Evolutionary conservation across 2,888 invertebrate genomes (phyloP).

Genomic region (Itoplectis maculator): DNA sequence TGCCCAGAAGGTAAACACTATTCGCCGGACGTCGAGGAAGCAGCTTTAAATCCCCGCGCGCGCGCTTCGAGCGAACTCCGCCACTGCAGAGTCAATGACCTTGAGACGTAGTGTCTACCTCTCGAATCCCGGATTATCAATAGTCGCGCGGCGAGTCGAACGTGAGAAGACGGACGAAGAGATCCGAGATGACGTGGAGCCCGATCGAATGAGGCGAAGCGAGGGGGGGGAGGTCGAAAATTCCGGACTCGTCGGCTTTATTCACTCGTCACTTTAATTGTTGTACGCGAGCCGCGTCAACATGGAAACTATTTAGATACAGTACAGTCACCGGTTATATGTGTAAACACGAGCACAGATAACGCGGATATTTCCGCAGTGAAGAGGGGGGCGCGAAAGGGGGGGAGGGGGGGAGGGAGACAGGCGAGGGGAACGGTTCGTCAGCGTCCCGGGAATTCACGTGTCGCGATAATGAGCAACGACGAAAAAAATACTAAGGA

Average conservation of each 20-base stretch:
- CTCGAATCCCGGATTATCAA: no score
- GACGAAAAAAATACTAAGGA: not conserved
- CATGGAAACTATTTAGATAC: not conserved
- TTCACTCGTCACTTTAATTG: not conserved
- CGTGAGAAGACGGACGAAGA: no score
- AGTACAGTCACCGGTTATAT: not conserved
- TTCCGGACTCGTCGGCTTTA: not conserved
- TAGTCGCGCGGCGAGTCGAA: no score
- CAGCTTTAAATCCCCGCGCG: no score
- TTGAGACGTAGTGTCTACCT: not conserved
- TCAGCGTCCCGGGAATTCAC: constrained; percentile 31
- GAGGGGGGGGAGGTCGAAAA: not conserved
- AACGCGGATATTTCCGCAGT: not conserved
- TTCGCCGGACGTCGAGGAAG: no score
- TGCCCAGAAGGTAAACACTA: no score
- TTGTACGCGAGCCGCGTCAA: not conserved
- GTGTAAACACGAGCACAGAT: not conserved
- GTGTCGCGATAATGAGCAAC: not conserved
- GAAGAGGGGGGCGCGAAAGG: not conserved
- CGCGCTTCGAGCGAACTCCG: not conserved
- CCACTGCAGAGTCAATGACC: not conserved
- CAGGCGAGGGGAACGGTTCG: not conserved
- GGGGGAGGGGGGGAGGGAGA: not conserved
- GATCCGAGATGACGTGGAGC: not conserved
- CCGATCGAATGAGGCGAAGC: not conserved